Base-by-base conservation (phyloP, 2,888 invertebrate species). In the Tipula lateralis region DNA sequence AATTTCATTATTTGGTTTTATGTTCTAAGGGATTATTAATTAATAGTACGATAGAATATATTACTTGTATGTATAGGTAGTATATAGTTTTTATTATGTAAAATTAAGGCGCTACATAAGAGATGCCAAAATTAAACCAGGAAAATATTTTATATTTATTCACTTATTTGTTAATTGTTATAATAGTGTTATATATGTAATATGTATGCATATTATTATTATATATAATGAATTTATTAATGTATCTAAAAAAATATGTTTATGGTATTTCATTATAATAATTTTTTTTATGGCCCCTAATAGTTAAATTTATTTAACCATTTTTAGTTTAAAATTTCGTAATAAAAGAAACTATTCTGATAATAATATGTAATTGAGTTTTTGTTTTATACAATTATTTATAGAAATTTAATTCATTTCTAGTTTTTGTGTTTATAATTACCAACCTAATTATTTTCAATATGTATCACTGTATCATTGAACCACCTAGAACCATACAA, bases 231-330 rank as follows among this genome's bases (percentile, higher is more conserved):
- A 24, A 2, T 66, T 66, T 19, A 19, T 66, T 66, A 66, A 66
- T 66, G 66, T 66, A 66, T 66, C 66, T 66, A 66, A 66, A 66
- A 66, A 66, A 66, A 66, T 66, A 66, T 66, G 66, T 66, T 66
- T 24, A 24, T 66, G n/a, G 66, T 66, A 66, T 66, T 66, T 66
- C 9, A 24, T n/a, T 44, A 66, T 24, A 66, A 24, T 66, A 66
- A 66, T n/a, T 66, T 19, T 24, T 39, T 24, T 66, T 66, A 66
- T 66, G 66, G 66, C 66, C 66, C 66, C 66, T 66, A 66, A 66
- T 66, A 66, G 66, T 66, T 66, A 66, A 66, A 66, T 66, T 66
- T 9, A 24, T 66, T 66, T 66, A 66, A 66, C 66, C 24, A 66
- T 66, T 66, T 50, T 50, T 44, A 16, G 16, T 16, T 16, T 66